Evolutionary conservation across 2,797 vertebrate species (phyloP).

Genomic region (Valencia hispanica): DNA sequence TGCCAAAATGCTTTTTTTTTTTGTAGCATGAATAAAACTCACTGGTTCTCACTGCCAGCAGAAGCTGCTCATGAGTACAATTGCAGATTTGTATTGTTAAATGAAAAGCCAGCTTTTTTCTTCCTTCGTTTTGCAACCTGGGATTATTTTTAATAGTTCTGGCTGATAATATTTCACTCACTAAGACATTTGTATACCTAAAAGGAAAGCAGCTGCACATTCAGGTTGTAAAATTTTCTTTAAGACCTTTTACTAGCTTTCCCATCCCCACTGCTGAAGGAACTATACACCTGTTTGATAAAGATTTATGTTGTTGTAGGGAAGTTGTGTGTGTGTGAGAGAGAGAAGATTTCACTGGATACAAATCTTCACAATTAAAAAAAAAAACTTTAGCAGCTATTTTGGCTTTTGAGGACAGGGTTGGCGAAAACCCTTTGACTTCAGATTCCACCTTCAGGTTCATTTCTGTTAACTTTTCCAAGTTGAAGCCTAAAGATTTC

Average conservation of each 20-base stretch:
- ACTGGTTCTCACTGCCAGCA: conserved; percentile 73
- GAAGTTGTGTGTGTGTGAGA: not conserved
- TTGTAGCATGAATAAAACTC: conserved; percentile 73
- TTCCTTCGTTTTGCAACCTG: conserved; percentile 50
- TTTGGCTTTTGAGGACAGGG: not conserved
- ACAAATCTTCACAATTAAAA: not conserved
- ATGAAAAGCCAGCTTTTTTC: conserved; percentile 47
- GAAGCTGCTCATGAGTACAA: conserved; percentile 77
- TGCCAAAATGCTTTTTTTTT: conserved; percentile 43
- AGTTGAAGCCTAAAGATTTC: not conserved
- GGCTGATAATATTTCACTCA: conserved; percentile 45
- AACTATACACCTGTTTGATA: conserved; percentile 37
- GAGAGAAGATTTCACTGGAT: not conserved
- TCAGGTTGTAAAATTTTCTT: conserved; percentile 63
- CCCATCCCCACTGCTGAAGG: conserved; percentile 66
- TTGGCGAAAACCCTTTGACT: not conserved
- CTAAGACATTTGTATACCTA: conserved; percentile 43
- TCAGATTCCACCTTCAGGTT: too few species aligned
- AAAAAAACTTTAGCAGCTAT: not conserved
- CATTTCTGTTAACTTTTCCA: not conserved
- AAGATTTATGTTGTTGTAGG: not conserved
- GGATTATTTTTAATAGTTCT: conserved; percentile 37
- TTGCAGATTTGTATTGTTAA: conserved; percentile 71
- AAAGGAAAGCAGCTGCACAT: conserved; percentile 44
- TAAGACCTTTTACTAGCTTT: conserved; percentile 52